phyloP scores from a whole-genome alignment of 1,140 invertebrate species.

The Apis florea region DNA sequence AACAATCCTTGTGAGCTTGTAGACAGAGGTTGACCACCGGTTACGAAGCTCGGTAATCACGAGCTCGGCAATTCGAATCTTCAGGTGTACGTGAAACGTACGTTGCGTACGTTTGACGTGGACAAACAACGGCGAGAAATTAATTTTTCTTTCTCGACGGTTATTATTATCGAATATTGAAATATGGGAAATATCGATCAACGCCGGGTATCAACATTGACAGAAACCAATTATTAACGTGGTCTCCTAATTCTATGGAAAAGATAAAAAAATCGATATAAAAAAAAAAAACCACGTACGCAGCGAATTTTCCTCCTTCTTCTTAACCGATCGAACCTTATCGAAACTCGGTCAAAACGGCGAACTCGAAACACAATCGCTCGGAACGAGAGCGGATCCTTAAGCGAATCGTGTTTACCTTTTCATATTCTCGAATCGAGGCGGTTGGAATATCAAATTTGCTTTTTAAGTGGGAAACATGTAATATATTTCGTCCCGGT shows the following conservation, averaged over 20 bases:
- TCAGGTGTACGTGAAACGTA: not conserved
- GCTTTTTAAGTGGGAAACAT: conserved; percentile 44
- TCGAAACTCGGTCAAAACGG: not conserved
- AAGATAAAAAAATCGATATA: too few species aligned
- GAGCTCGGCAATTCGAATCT: not conserved
- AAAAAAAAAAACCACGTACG: too few species aligned
- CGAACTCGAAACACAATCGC: not conserved
- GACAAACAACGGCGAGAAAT: too few species aligned
- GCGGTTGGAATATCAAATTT: conserved; percentile 40
- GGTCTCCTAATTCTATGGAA: too few species aligned
- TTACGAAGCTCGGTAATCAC: not conserved
- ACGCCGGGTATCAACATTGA: too few species aligned
- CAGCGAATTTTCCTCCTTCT: too few species aligned
- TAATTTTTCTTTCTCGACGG: too few species aligned
- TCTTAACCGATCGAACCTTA: too few species aligned
- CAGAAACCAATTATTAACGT: too few species aligned
- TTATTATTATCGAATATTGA: too few species aligned
- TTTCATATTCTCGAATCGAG: conserved; percentile 37
- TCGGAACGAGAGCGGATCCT: not conserved
- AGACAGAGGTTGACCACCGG: conserved; percentile 17
- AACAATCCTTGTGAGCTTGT: conserved; percentile 71
- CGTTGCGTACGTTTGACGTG: too few species aligned
- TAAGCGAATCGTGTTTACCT: conserved; percentile 30
- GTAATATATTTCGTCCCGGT: conserved; percentile 43
- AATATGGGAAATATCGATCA: too few species aligned